These are phyloP conservation scores for Ploceus nigricollis DNA, from an alignment of 2,113 vertebrate genomes.

Conservation along the genomic window DNA sequence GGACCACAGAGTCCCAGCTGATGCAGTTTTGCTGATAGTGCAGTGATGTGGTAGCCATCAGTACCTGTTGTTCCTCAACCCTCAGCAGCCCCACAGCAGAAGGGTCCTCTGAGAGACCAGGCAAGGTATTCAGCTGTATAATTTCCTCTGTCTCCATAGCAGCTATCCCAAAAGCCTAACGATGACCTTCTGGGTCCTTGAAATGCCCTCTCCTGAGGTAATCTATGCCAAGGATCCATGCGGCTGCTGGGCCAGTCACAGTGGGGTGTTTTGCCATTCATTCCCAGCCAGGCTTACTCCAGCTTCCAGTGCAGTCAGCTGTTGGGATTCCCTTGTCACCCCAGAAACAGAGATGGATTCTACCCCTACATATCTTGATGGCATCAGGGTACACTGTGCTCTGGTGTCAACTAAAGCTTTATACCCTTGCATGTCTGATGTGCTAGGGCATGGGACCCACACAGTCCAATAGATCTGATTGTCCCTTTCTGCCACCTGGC, in stretches of 20 bases:
- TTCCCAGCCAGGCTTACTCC: not conserved
- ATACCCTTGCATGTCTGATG: not conserved
- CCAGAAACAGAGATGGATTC: not conserved
- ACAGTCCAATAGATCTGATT: accelerated
- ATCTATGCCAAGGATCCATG: not conserved
- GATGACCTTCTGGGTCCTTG: not conserved
- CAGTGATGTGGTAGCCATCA: accelerated
- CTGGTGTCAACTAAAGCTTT: not conserved
- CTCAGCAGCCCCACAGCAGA: not conserved
- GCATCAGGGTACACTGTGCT: not conserved
- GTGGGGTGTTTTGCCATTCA: not conserved
- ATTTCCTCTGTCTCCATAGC: not conserved
- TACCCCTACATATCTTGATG: not conserved
- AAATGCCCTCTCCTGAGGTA: not conserved
- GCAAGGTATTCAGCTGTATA: not conserved
- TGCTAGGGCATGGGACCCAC: not conserved
- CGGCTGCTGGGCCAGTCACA: not conserved
- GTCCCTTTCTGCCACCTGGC: not conserved
- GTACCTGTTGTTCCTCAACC: not conserved
- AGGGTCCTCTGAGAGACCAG: not conserved
- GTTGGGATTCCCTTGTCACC: not conserved
- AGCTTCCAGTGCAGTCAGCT: not conserved
- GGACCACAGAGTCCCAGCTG: not conserved
- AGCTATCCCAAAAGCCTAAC: not conserved
- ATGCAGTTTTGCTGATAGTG: too few species aligned